Evolutionary conservation across 2,888 invertebrate genomes (phyloP).

Genomic region (Cataglyphis albicans): DNA sequence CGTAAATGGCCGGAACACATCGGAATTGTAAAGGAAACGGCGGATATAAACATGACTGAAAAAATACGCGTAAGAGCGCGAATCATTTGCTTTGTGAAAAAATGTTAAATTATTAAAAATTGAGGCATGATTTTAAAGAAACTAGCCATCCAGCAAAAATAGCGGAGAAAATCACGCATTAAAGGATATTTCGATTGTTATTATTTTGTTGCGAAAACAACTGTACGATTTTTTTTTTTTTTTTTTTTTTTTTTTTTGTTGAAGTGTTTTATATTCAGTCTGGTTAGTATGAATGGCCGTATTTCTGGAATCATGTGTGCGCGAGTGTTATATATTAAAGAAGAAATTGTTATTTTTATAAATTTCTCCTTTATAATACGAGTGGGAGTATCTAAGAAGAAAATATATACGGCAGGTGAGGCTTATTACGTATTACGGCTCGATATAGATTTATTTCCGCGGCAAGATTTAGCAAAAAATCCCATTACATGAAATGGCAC

Average conservation of each 20-base stretch:
- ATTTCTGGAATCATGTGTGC: neutral
- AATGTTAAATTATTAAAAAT: constrained; percentile 18
- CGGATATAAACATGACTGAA: constrained; percentile 12
- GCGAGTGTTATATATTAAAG: neutral
- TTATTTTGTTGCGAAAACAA: neutral
- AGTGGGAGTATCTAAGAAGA: constrained; percentile 1
- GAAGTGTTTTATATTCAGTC: constrained; percentile 10
- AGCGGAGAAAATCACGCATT: neutral
- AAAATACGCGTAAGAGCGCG: neutral
- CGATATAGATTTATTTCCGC: constrained; percentile 16
- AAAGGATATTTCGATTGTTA: constrained; percentile 19
- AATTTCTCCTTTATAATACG: constrained; percentile 1
- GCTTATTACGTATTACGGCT: neutral
- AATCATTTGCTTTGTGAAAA: neutral
- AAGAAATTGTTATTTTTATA: constrained; percentile 45
- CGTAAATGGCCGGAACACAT: constrained; percentile 9
- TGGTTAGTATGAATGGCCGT: constrained; percentile 5
- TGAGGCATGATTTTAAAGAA: neutral
- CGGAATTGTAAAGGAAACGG: constrained; percentile 30
- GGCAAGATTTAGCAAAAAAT: neutral
- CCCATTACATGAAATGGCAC: neutral
- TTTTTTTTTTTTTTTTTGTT: neutral
- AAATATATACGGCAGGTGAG: neutral
- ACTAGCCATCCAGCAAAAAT: constrained; percentile 11
- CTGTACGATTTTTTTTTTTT: neutral